phyloP scores from a whole-genome alignment of 2,888 invertebrate genomes.

The Erynnis tages region DNA sequence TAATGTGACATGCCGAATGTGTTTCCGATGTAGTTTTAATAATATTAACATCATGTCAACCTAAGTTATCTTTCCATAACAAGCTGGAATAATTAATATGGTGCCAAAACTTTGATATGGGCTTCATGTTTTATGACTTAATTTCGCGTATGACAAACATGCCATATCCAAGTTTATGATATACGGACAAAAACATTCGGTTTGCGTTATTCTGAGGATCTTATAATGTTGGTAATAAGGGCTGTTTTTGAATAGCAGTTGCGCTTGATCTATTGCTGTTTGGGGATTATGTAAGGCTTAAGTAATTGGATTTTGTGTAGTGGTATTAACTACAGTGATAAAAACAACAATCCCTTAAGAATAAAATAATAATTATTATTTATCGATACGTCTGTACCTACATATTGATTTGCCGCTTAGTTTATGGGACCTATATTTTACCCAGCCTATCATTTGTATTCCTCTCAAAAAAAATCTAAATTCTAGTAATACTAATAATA shows the following conservation, averaged over 20 bases:
- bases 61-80: slow-evolving; percentile 4
- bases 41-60: neutral
- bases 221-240: neutral
- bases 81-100: slow-evolving; percentile 8
- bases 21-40: slow-evolving; percentile 9
- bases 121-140: slow-evolving; percentile 26
- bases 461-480: too few species aligned
- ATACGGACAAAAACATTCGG: slow-evolving; percentile 24
- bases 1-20: neutral
- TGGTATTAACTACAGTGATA: neutral
- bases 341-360: neutral
- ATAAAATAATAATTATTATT: too few species aligned
- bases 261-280: slow-evolving; percentile 18
- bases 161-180: slow-evolving; percentile 24
- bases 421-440: too few species aligned
- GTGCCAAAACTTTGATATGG: slow-evolving; percentile 25
- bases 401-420: too few species aligned
- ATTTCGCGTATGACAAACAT: slow-evolving; percentile 26
- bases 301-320: slow-evolving; percentile 23
- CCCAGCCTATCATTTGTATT: too few species aligned
- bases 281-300: slow-evolving; percentile 16
- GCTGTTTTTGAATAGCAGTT: slow-evolving; percentile 5
- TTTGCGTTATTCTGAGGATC: neutral
- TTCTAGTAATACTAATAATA: too few species aligned
- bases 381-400: too few species aligned